A percentile compares a stretch with the other conserved stretches of the same genome.
Evolutionary conservation across 2,113 vertebrate genomes (phyloP).

Genomic region (Heterocephalus glaber): DNA sequence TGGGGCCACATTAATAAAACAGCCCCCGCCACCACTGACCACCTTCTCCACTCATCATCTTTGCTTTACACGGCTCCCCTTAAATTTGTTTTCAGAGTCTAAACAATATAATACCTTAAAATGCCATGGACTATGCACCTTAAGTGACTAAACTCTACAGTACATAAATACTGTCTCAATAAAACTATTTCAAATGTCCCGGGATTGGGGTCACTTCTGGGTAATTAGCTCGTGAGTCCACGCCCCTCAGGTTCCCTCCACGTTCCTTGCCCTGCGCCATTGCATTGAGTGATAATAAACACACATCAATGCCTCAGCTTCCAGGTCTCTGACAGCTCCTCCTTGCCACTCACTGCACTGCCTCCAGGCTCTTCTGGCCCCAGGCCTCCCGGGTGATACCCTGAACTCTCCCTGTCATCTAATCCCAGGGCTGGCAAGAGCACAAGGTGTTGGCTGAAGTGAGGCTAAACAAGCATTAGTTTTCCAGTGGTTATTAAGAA

Average conservation of each 20-base stretch:
- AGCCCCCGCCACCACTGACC: background rate
- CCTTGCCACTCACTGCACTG: background rate
- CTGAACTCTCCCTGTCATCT: slow-evolving; percentile 28
- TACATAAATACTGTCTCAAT: background rate
- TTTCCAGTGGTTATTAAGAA: slow-evolving; percentile 48
- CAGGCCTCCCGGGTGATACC: rapidly evolving
- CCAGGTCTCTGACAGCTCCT: background rate
- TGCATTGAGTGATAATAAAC: background rate
- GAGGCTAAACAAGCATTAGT: slow-evolving; percentile 59
- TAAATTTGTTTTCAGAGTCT: slow-evolving; percentile 9
- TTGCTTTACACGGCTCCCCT: background rate
- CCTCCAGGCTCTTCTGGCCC: background rate
- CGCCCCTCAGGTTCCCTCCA: rapidly evolving
- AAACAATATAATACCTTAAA: background rate
- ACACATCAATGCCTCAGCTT: background rate
- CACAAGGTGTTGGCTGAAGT: background rate
- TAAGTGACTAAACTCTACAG: background rate
- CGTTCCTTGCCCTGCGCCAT: rapidly evolving
- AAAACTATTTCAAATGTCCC: background rate
- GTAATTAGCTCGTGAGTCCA: too few species aligned
- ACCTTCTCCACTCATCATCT: background rate
- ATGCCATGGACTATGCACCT: background rate
- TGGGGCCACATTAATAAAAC: background rate
- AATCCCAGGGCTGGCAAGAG: background rate
- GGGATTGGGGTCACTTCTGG: background rate